Conservation (phyloP, 2,797 vertebrate genomes). For the Sus cebifrons region DNA sequence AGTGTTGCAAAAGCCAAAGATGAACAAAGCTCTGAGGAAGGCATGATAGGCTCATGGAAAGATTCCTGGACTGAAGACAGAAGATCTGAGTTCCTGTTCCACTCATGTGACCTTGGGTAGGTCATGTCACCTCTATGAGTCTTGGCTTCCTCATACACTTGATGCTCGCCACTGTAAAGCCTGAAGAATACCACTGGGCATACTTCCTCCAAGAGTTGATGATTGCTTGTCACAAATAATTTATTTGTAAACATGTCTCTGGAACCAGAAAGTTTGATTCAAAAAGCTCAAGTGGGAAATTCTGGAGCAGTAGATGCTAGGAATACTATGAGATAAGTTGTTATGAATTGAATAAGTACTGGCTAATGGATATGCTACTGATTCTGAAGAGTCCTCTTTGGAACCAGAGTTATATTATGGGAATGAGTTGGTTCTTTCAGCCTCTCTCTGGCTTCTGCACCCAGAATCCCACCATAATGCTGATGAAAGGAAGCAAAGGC, state of each 20-base stretch:
- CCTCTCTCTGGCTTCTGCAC: neutral
- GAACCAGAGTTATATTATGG: neutral
- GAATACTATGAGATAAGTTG: constrained; percentile 12
- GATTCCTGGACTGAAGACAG: constrained; percentile 42
- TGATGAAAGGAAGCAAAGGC: constrained; percentile 24
- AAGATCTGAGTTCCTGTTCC: constrained; percentile 51
- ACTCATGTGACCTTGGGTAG: constrained; percentile 42
- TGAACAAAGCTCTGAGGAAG: constrained; percentile 51
- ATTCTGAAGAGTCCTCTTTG: neutral
- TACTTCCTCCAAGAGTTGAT: constrained; percentile 32
- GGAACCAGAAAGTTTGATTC: constrained; percentile 44
- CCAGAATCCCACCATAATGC: neutral
- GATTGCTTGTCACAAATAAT: constrained; percentile 39
- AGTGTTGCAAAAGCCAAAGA: constrained; percentile 48
- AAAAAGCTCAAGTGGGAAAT: constrained; percentile 32
- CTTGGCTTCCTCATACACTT: constrained; percentile 31
- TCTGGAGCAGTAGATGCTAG: neutral
- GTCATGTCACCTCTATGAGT: neutral
- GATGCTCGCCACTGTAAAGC: neutral
- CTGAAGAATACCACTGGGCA: constrained; percentile 30
- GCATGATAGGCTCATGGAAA: neutral
- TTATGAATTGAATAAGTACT: neutral
- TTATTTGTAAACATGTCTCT: constrained; percentile 33
- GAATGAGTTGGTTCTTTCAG: constrained; percentile 10
- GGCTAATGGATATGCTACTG: neutral